Percentiles rank a stretch among this genome's conserved stretches.
These are phyloP conservation scores for Epinephelus moara DNA, from an alignment of 2,113 vertebrate species.

Conservation along the genomic window DNA sequence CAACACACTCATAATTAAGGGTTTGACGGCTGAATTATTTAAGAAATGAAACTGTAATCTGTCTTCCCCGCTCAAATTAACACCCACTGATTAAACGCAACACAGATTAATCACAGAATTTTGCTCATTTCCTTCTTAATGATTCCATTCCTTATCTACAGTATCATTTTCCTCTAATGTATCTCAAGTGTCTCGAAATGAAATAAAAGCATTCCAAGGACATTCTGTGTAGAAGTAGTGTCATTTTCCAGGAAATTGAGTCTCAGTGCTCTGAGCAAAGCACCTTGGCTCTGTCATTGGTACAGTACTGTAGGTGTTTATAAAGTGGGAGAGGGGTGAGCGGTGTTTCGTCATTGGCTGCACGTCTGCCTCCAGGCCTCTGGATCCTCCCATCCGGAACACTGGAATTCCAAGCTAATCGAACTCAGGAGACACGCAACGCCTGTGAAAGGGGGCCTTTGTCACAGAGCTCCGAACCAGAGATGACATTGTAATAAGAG, in stretches of 20 bases:
- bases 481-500: slow-evolving; percentile 77
- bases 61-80: slow-evolving; percentile 18
- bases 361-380: slow-evolving; percentile 58
- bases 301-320: slow-evolving; percentile 30
- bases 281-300: slow-evolving; percentile 64
- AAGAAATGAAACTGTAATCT: slow-evolving; percentile 1
- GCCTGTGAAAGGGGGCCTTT: slow-evolving; percentile 73
- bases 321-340: slow-evolving; percentile 14
- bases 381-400: slow-evolving; percentile 75
- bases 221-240: slow-evolving; percentile 16
- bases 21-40: slow-evolving; percentile 23
- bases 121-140: slow-evolving; percentile 22
- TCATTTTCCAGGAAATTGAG: slow-evolving; percentile 40
- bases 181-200: slow-evolving; percentile 9
- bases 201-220: slow-evolving; percentile 48
- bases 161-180: slow-evolving; percentile 1
- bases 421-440: slow-evolving; percentile 74
- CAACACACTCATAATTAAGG: slow-evolving; percentile 2
- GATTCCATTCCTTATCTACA: slow-evolving; percentile 3
- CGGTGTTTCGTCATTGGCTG: slow-evolving; percentile 49
- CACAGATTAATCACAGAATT: slow-evolving; percentile 21
- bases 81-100: slow-evolving; percentile 19
- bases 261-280: slow-evolving; percentile 35
- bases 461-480: slow-evolving; percentile 66
- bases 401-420: slow-evolving; percentile 79